Evolutionary conservation across 2,113 vertebrate species (phyloP).

Genomic region (Aspidoscelis tigris): DNA sequence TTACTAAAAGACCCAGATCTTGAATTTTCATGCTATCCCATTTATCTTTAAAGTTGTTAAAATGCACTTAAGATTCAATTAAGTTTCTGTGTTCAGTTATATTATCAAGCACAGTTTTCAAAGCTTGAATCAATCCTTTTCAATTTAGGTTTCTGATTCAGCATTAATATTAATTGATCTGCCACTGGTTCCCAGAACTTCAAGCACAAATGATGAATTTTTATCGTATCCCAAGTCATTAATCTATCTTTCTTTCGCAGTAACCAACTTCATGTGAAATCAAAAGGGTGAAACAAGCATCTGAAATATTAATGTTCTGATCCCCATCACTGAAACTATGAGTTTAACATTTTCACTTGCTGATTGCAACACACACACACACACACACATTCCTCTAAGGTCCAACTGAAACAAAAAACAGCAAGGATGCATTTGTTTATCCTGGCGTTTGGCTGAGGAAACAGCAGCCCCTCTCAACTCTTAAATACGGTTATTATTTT

Average conservation of each 20-base stretch:
- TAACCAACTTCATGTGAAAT: constrained; percentile 27
- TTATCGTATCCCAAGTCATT: constrained; percentile 26
- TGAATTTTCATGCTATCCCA: constrained; percentile 3
- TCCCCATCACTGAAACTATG: background rate
- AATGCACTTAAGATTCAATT: constrained; percentile 30
- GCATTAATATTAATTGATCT: constrained; percentile 44
- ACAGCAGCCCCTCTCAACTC: no score
- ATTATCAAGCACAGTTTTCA: constrained; percentile 32
- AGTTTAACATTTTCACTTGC: background rate
- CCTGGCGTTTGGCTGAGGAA: no score
- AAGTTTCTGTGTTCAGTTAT: constrained; percentile 26
- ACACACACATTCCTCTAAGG: background rate
- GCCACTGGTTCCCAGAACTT: constrained; percentile 20
- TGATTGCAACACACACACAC: background rate
- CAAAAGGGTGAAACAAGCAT: constrained; percentile 8
- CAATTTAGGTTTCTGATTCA: constrained; percentile 24
- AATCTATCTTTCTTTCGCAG: constrained; percentile 33
- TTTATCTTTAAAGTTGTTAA: constrained; percentile 33
- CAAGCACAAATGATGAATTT: constrained; percentile 33
- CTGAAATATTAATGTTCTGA: constrained; percentile 14
- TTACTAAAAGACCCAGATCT: background rate
- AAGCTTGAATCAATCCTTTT: constrained; percentile 24
- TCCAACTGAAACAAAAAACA: background rate
- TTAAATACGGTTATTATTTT: no score
- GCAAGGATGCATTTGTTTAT: no score